Conservation (phyloP, 2,888 invertebrate species). For the Clivina fossor region DNA sequence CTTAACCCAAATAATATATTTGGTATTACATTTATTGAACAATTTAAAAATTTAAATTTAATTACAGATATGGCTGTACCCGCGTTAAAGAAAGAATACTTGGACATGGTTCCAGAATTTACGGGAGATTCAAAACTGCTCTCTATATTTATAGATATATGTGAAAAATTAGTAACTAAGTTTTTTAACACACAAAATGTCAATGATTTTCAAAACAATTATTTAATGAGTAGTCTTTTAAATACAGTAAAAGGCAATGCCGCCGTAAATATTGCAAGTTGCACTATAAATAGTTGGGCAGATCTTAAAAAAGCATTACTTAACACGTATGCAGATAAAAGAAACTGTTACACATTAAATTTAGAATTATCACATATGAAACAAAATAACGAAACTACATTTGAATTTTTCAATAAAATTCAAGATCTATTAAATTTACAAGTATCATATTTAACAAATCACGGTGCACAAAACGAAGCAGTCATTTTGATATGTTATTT, state of each 20-base stretch:
- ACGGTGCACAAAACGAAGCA: too few species aligned
- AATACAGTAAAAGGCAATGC: constrained; percentile 35
- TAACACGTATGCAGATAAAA: constrained; percentile 35
- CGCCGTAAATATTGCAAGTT: constrained; percentile 31
- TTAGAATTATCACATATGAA: constrained; percentile 35
- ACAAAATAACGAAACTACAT: constrained; percentile 35
- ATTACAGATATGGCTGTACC: neutral
- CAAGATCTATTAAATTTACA: too few species aligned
- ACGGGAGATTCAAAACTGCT: constrained; percentile 3
- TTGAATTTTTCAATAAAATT: constrained; percentile 33
- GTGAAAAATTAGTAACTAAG: constrained; percentile 15
- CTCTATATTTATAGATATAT: constrained; percentile 8
- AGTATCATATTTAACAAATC: too few species aligned
- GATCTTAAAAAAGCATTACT: constrained; percentile 34
- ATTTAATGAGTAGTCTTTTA: constrained; percentile 23
- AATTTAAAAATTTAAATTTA: neutral
- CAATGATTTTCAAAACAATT: constrained; percentile 19
- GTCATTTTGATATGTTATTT: too few species aligned
- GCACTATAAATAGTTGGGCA: constrained; percentile 24
- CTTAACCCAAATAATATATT: too few species aligned
- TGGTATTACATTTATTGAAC: too few species aligned
- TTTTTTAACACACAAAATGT: constrained; percentile 7
- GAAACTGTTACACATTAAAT: constrained; percentile 32
- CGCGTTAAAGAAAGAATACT: constrained; percentile 2
- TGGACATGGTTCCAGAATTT: constrained; percentile 5